Conservation (phyloP, 2,113 vertebrate genomes). For the Hippocampus comes region DNA sequence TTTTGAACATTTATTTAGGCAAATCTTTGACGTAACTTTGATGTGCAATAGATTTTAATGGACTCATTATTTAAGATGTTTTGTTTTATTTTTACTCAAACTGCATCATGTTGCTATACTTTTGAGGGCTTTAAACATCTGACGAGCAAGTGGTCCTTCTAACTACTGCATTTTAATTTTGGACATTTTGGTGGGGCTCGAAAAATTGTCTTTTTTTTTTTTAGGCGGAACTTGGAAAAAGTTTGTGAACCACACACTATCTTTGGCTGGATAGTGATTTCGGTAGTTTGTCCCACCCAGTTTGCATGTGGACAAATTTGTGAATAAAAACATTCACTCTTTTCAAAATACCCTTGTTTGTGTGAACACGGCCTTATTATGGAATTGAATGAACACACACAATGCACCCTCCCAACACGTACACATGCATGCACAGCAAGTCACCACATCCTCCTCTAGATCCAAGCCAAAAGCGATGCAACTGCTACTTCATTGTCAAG, state of each 20-base stretch:
- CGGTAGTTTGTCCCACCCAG: neutral
- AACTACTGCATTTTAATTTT: too few relatives aligned
- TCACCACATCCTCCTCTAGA: conserved; percentile 52
- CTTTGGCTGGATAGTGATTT: neutral
- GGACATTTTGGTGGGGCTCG: too few relatives aligned
- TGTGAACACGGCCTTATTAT: conserved; percentile 1
- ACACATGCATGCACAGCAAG: conserved; percentile 35
- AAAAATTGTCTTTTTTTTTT: neutral
- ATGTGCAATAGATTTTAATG: too few relatives aligned
- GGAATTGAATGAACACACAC: conserved; percentile 9
- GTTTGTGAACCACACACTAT: neutral
- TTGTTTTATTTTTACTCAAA: too few relatives aligned
- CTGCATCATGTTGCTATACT: too few relatives aligned
- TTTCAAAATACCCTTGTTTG: neutral
- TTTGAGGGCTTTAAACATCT: too few relatives aligned
- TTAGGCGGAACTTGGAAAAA: neutral
- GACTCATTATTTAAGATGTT: too few relatives aligned
- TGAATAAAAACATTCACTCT: neutral
- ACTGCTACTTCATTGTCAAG: conserved; percentile 58
- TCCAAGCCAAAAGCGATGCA: conserved; percentile 50
- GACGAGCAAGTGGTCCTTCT: too few relatives aligned
- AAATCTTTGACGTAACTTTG: too few relatives aligned
- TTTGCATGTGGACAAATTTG: neutral
- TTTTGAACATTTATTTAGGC: too few relatives aligned
- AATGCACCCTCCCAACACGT: neutral